Evolutionary conservation across 2,888 invertebrate genomes (phyloP), one percentile per base, ranked within the genome.

Genomic region (Thymelicus acteon): DNA sequence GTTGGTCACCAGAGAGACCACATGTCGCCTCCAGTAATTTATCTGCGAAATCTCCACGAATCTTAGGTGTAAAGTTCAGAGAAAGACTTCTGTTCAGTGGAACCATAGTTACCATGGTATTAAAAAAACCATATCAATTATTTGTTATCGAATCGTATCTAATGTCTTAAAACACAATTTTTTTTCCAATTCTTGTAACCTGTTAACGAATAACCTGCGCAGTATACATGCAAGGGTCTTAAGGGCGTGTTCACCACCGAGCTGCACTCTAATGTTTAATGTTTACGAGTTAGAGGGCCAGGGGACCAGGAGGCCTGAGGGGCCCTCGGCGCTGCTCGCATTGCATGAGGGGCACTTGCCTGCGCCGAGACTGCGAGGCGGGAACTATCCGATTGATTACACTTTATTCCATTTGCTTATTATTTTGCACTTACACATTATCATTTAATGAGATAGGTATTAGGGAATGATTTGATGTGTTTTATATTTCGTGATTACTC

Each of bases 261-360:
- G 47, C 47, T 62, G 58, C 63, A 67, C 62, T 61, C 67, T 31
- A 57, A 62, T 63, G 69, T 63, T 68, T 62, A 68, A 68, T 68
- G 62, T 67, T 67, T 67, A 67, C 54, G 68, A 62, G 68, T 62
- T 61, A n/a, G 39, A 57, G 57, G 31, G 57, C 57, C 57, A 10
- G 31, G 37, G 57, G 57, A 19, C 19, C 19, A 19, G 19, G 19
- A 19, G 57, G 54, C 10, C 54, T 24, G 49, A 13, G 72, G 64
- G 62, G 65, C 52, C 40, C 63, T 48, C 37, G 58, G 31, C 31
- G 72, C 40, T 47, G 52, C 67, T 58, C 58, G 49, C 52, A n/a
- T 31, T 61, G 67, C 65, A 71, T 65, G 60, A 58, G 63, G 67
- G 67, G 72, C 67, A 60, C 69, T 66, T 66, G 65, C 61, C 67